Conservation (phyloP, 1,140 invertebrate genomes). For the Polypedilum pembai region DNA sequence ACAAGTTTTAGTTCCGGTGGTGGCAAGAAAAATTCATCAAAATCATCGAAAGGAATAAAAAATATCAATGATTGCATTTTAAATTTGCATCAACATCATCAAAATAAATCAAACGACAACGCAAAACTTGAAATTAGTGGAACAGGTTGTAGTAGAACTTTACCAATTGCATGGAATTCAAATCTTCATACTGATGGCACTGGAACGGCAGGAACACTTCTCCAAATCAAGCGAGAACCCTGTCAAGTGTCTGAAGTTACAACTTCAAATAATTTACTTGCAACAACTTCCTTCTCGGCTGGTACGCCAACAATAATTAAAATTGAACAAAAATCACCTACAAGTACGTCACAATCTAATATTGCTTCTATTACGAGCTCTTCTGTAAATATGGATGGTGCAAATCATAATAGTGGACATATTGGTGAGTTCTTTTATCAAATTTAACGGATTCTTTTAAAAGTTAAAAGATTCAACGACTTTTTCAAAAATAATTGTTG, state of each 20-base stretch:
- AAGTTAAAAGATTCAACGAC: conserved; percentile 33
- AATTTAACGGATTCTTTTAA: conserved; percentile 29
- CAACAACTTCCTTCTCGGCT: conserved; percentile 38
- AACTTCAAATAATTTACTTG: conserved; percentile 50
- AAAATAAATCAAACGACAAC: not conserved
- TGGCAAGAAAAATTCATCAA: not conserved
- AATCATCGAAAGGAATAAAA: not conserved
- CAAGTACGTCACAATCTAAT: conserved; percentile 32
- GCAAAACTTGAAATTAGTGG: not conserved
- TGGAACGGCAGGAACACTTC: conserved; percentile 34
- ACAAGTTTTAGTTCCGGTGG: not conserved
- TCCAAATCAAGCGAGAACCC: conserved; percentile 54
- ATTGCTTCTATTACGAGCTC: conserved; percentile 37
- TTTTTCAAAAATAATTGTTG: not conserved
- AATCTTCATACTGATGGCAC: not conserved
- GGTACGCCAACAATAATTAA: conserved; percentile 4
- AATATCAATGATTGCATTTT: conserved; percentile 15
- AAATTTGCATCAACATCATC: conserved; percentile 25
- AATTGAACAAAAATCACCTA: conserved; percentile 29
- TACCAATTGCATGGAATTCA: conserved; percentile 18
- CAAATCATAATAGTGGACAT: conserved; percentile 15
- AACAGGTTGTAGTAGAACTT: not conserved
- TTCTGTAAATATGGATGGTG: conserved; percentile 33
- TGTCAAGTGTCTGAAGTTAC: conserved; percentile 60
- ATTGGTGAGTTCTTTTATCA: conserved; percentile 13